Percentiles rank a stretch among this genome's conserved stretches.
phyloP scores from a whole-genome alignment of 2,113 vertebrate genomes.

The Bubo scandiacus region DNA sequence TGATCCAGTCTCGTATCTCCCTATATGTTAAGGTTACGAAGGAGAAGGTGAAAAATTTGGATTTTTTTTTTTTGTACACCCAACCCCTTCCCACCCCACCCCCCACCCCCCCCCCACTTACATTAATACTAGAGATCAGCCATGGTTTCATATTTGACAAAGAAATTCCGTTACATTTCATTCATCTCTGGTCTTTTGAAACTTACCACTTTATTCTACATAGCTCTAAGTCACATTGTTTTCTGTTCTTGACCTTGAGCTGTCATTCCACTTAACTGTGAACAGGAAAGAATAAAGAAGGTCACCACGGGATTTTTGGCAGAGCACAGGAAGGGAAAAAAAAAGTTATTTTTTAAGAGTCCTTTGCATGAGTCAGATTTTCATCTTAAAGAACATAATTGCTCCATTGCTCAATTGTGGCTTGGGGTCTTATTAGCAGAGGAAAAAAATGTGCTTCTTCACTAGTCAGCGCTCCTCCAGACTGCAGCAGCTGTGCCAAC shows the following conservation, averaged over 20 bases:
- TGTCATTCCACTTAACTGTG: not conserved
- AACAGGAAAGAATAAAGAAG: not conserved
- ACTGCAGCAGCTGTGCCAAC: not conserved
- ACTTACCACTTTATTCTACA: not conserved
- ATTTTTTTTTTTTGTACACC: not conserved
- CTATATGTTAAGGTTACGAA: not conserved
- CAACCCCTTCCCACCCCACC: too few relatives aligned
- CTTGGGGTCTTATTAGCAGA: slow-evolving; percentile 6
- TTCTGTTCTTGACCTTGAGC: not conserved
- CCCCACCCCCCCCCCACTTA: not conserved
- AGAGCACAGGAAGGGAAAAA: not conserved
- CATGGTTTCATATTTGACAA: not conserved
- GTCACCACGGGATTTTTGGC: not conserved
- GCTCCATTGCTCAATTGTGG: not conserved
- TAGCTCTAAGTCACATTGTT: not conserved
- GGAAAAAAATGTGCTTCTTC: not conserved
- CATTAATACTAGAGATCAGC: not conserved
- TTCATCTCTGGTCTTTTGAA: not conserved
- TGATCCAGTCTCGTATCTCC: not conserved
- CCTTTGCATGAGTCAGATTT: slow-evolving; percentile 13
- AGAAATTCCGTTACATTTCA: not conserved
- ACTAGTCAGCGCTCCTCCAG: not conserved
- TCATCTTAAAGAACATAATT: slow-evolving; percentile 4
- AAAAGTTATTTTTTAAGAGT: not conserved
- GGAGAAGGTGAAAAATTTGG: not conserved